Conservation (phyloP, 2,797 vertebrate genomes). For the Pseudomugil tenellus region DNA sequence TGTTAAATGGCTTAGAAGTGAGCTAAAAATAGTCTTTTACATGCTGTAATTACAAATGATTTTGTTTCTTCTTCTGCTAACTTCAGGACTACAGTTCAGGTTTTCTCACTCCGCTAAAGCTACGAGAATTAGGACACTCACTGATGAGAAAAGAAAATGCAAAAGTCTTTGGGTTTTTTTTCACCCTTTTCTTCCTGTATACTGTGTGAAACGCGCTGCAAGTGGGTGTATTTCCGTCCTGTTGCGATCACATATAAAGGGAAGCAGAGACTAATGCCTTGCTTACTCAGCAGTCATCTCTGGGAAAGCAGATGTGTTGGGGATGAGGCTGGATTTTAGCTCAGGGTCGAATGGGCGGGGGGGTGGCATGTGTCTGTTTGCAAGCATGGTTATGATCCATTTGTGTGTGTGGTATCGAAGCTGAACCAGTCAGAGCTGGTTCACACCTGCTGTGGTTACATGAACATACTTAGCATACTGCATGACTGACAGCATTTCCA, state of each 20-base stretch:
- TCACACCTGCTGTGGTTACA: constrained; percentile 76
- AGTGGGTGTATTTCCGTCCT: constrained; percentile 49
- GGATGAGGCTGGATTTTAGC: constrained; percentile 57
- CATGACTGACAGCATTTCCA: constrained; percentile 61
- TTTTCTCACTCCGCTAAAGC: constrained; percentile 13
- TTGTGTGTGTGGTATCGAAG: constrained; percentile 25
- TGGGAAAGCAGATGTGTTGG: constrained; percentile 72
- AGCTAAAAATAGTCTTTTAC: constrained; percentile 37
- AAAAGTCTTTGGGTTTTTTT: constrained; percentile 1
- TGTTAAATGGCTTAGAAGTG: constrained; percentile 40
- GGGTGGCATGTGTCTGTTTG: constrained; percentile 28
- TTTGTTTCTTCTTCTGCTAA: constrained; percentile 18
- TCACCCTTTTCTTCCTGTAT: background rate
- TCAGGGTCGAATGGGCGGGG: constrained; percentile 1
- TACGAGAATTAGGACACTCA: constrained; percentile 7
- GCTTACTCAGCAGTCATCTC: constrained; percentile 69
- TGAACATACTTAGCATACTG: constrained; percentile 70
- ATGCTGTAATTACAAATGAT: constrained; percentile 52
- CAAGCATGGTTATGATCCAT: constrained; percentile 20
- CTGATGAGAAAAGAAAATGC: constrained; percentile 13
- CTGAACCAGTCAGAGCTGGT: constrained; percentile 57
- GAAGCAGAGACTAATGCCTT: constrained; percentile 57
- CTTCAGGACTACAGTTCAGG: constrained; percentile 34
- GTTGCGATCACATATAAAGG: constrained; percentile 56
- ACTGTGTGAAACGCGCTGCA: constrained; percentile 25